These are phyloP conservation scores for Chaetophractus vellerosus DNA, from an alignment of 2,797 vertebrate species.

Conservation along the genomic window DNA sequence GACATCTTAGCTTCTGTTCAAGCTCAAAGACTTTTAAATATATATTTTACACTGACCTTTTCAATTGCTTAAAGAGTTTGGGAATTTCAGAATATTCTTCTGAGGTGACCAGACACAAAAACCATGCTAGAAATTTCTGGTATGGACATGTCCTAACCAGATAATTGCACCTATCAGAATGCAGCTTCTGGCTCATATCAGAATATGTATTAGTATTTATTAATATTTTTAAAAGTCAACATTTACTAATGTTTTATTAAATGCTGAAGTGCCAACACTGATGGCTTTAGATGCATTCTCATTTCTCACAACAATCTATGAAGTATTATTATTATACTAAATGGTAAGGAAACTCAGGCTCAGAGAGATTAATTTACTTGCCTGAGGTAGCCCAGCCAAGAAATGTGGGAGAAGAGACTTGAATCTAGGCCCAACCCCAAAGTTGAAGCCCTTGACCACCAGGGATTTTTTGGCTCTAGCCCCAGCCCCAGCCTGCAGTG, in stretches of 20 bases:
- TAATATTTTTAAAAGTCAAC: too few relatives aligned
- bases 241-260: background rate
- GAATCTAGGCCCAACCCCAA: background rate
- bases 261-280: background rate
- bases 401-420: background rate
- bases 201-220: too few relatives aligned
- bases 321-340: background rate
- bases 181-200: background rate
- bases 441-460: background rate
- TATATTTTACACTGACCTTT: background rate
- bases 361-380: background rate
- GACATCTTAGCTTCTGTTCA: background rate
- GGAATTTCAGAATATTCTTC: background rate
- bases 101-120: background rate
- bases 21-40: background rate
- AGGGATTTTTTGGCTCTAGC: background rate
- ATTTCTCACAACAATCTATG: background rate
- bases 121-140: background rate
- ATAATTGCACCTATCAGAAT: background rate
- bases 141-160: background rate
- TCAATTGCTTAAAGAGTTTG: background rate
- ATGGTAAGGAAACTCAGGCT: background rate
- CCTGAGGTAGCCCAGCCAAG: background rate
- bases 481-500: rapidly evolving
- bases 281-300: background rate